Conservation (phyloP, 2,797 vertebrate genomes). For the Heliangelus exortis region DNA sequence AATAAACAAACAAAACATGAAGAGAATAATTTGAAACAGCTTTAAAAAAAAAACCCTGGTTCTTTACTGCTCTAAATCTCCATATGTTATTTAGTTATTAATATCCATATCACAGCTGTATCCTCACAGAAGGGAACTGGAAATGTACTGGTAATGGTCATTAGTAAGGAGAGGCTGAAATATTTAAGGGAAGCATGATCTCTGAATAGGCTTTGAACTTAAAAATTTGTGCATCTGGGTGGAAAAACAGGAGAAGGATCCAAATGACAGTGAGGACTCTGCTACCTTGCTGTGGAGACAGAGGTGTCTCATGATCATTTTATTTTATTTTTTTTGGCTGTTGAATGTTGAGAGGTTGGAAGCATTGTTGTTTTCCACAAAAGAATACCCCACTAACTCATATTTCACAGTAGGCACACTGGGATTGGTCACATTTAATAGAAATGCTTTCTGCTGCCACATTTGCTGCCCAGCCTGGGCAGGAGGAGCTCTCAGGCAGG, state of each 20-base stretch:
- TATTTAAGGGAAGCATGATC: neutral
- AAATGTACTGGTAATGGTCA: neutral
- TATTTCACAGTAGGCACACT: accelerated
- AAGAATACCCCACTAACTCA: neutral
- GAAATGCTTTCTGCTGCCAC: neutral
- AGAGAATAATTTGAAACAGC: neutral
- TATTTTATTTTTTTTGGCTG: neutral
- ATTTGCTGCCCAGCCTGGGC: neutral
- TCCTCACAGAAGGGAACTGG: neutral
- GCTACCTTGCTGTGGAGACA: neutral
- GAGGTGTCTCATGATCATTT: accelerated
- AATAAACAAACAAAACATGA: neutral
- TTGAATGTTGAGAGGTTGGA: neutral
- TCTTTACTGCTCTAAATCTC: neutral
- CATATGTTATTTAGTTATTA: neutral
- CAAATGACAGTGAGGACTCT: accelerated
- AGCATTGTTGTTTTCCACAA: neutral
- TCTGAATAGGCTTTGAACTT: neutral
- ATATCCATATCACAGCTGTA: constrained; percentile 14
- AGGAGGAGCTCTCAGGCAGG: neutral
- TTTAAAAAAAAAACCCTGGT: neutral
- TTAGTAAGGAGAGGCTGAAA: neutral
- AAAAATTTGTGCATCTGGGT: neutral
- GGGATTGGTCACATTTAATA: neutral
- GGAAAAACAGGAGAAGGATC: neutral